Conservation (phyloP, 1,140 invertebrate genomes). For the Platyscapa corneri region DNA sequence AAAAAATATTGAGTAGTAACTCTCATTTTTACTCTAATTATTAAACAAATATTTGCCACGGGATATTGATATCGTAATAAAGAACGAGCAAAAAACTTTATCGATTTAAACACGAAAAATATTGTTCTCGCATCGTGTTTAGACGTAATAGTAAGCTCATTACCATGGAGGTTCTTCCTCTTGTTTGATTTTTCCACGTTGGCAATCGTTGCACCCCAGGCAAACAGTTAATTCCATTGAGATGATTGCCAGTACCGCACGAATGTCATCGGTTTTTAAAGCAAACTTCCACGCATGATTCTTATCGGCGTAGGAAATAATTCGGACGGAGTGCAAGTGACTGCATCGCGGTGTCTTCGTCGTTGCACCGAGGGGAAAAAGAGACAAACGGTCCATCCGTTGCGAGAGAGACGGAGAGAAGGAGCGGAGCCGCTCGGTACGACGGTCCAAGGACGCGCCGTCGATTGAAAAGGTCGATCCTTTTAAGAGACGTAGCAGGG, state of each 20-base stretch:
- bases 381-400: constrained; percentile 49
- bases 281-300: neutral
- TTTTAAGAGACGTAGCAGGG: constrained; percentile 64
- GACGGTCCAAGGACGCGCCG: constrained; percentile 65
- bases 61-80: too few species aligned
- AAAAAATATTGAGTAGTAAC: neutral
- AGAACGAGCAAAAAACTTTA: too few species aligned
- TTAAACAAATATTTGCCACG: too few species aligned
- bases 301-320: neutral
- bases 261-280: neutral
- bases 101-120: too few species aligned
- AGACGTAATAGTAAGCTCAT: too few species aligned
- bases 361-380: neutral
- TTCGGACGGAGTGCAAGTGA: neutral
- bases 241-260: neutral
- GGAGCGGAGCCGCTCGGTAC: neutral
- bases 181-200: neutral
- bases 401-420: constrained; percentile 30
- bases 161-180: neutral
- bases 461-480: constrained; percentile 73
- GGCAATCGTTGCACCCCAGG: too few species aligned
- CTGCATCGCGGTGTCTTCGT: neutral
- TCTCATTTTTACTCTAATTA: too few species aligned
- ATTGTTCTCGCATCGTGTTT: too few species aligned
- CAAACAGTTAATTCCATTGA: neutral